Conservation (phyloP, 2,113 vertebrate species). For the Tyto alba region DNA sequence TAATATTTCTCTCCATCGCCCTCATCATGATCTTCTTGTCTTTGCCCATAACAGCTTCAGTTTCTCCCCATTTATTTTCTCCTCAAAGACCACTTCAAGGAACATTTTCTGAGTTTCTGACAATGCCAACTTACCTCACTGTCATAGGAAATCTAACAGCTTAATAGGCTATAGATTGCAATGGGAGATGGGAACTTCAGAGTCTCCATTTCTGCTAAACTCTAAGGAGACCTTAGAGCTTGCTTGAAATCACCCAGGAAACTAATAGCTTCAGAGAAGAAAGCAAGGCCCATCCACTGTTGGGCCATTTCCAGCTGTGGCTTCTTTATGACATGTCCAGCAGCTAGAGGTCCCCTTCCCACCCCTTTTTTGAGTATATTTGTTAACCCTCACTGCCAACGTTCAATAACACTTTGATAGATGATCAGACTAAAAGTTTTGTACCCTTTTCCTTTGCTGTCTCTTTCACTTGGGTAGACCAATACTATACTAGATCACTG, state of each 20-base stretch:
- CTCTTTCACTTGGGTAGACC: background rate
- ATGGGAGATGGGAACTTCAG: background rate
- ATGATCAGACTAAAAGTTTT: background rate
- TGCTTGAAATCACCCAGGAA: background rate
- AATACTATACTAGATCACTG: background rate
- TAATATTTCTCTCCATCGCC: background rate
- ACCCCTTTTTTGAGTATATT: background rate
- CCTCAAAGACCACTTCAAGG: background rate
- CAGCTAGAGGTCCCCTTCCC: background rate
- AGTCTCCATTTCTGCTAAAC: background rate
- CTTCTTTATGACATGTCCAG: background rate
- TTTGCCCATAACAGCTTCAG: background rate
- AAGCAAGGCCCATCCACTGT: background rate
- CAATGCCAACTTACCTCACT: background rate
- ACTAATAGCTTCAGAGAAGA: background rate
- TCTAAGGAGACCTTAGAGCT: background rate
- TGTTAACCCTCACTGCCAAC: background rate
- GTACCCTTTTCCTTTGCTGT: background rate
- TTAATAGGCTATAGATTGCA: background rate
- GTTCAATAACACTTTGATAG: background rate
- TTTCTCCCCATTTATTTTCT: background rate
- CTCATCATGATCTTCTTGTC: background rate
- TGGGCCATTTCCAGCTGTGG: background rate
- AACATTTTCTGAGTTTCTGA: background rate
- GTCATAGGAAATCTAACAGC: background rate